Evolutionary conservation across 2,797 vertebrate genomes (phyloP), one percentile per base, ranked within the genome.

Genomic region (Trichosurus vulpecula): DNA sequence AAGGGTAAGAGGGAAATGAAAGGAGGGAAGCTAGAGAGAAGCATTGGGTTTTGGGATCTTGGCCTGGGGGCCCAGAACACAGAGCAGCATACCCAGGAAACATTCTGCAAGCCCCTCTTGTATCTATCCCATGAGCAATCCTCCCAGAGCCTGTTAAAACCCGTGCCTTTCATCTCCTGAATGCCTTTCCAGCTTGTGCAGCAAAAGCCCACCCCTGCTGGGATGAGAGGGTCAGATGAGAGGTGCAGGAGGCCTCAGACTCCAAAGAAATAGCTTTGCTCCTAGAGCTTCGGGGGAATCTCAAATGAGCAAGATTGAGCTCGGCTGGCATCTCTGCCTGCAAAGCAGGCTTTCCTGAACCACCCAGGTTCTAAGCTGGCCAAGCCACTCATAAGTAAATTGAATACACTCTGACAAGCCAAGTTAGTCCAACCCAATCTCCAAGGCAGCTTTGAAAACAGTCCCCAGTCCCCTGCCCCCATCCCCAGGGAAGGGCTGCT

Each of bases 241-340:
- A 54, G 52, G 51, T 90, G 90, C 29, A 54, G 90, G 52, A 52
- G 56, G 52, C 92, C 58, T 92, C 58, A 35, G 52, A 74, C 58
- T 51, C 92, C 57, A 92, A 74, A 58, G 92, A 27, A 74, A 92
- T 66, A 92, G 58, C 52, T 92, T 57, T 92, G 57, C 58, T 61
- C 52, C 92, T 66, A 31, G 58, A 92, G 58, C 92, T 58, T 58
- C 11, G n/a, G 93, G 89, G 56, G 89, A 90, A 41, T 41, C 52
- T 95, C 1, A 0, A 12, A 25, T 54, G 74, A 87, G 74, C 74
- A 51, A 87, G 41, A 87, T 22, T 90, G 51, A 51, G 30, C 90
- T 90, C 90, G 35, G 90, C 13, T 6, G 30, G 90, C 90, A 87
- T 87, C n/a, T 47, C 74, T 47, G 74, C 41, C 74, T 81, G 74